These are phyloP conservation scores for Eledona agricola DNA, from an alignment of 2,888 invertebrate species.

Conservation along the genomic window DNA sequence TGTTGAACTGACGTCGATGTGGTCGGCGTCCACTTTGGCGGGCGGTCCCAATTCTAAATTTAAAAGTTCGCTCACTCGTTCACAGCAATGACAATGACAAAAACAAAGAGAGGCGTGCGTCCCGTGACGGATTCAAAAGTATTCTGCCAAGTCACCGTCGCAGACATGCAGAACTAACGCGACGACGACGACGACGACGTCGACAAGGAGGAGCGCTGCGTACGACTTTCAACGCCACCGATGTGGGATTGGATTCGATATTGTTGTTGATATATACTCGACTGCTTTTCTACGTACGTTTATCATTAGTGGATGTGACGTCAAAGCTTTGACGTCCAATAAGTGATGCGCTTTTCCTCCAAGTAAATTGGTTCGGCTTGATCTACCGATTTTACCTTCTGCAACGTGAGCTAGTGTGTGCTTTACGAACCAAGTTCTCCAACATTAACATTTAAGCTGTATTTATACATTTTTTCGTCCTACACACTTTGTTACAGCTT, in stretches of 20 bases:
- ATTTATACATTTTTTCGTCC: too few species aligned
- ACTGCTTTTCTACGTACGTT: constrained; percentile 11
- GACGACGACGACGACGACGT: constrained; percentile 33
- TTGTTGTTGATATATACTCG: constrained; percentile 7
- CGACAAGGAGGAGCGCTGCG: constrained; percentile 15
- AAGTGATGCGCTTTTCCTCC: too few species aligned
- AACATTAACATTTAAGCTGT: too few species aligned
- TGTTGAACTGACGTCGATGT: too few species aligned
- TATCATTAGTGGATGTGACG: constrained; percentile 15
- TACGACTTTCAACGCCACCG: too few species aligned
- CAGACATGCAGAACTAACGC: constrained; percentile 26
- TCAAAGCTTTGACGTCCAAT: constrained; percentile 3
- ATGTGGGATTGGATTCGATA: constrained; percentile 9
- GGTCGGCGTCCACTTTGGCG: constrained; percentile 15
- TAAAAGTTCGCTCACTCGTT: constrained; percentile 27
- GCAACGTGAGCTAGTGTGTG: too few species aligned
- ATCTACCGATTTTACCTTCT: too few species aligned
- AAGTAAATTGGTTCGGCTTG: too few species aligned
- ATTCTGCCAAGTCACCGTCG: constrained; percentile 50
- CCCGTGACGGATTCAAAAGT: constrained; percentile 41
- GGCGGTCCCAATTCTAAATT: constrained; percentile 16
- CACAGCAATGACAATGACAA: constrained; percentile 24
- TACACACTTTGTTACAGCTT: too few species aligned
- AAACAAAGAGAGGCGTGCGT: constrained; percentile 32
- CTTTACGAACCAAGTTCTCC: too few species aligned